Base-by-base conservation (phyloP, 1,140 invertebrate genomes). In the Neocloeon triangulifer region DNA sequence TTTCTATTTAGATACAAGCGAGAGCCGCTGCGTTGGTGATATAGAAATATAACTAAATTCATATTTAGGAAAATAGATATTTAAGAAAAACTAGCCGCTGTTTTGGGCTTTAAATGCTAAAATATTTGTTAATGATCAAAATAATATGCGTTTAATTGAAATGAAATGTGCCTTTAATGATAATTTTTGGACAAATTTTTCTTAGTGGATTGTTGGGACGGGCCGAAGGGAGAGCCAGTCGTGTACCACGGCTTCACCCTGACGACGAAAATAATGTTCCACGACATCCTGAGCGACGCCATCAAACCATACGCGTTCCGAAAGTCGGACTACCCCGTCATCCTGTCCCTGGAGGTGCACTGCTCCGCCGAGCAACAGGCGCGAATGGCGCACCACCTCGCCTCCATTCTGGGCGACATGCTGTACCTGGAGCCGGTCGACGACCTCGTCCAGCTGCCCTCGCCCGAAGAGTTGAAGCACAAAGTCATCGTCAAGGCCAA, bases 161-260 rank as follows among this genome's bases (percentile, higher is more conserved):
- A n/a, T n/a, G n/a, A n/a, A n/a, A n/a, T n/a, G n/a, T n/a, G n/a
- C n/a, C n/a, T n/a, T n/a, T n/a, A n/a, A n/a, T n/a, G n/a, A n/a
- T n/a, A n/a, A 23, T 23, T 23, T n/a, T n/a, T n/a, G n/a, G n/a
- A n/a, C n/a, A n/a, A 5, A 20, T 35, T 40, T 40, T 35, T 42
- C 53, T 28, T 42, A 66, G 63, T 66, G 45, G 64, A 66, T 43
- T 53, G 56, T 32, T 66, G 64, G 64, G 62, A 67, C 43, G 64
- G 63, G 4, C 55, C 61, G 13, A 55, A 64, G 36, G 54, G 51
- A 32, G 55, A 62, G 32, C 64, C 64, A 12, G 51, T 61, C 31
- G 58, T 67, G 25, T 63, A 59, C 40, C 64, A 66, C 37, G 64
- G 64, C 15, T 55, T 61, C 43, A 66, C 64, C 5, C 42, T 66